Conservation (phyloP, 2,113 vertebrate genomes). For the Bungarus multicinctus region DNA sequence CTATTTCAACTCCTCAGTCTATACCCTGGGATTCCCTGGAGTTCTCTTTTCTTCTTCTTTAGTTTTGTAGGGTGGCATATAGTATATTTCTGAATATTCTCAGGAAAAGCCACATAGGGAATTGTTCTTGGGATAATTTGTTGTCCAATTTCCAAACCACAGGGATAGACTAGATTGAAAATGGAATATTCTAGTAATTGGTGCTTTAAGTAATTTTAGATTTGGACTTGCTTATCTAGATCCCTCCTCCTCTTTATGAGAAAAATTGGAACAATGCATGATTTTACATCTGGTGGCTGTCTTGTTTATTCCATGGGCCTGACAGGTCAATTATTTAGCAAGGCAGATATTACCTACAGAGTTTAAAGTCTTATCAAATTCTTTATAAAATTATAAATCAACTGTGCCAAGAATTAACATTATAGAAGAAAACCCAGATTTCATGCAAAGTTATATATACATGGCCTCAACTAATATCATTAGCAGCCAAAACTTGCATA, state of each 20-base stretch:
- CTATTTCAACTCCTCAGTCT: neutral
- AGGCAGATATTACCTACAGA: neutral
- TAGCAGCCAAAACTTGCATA: neutral
- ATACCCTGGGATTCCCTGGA: neutral
- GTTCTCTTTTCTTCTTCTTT: neutral
- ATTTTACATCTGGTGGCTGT: neutral
- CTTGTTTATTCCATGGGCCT: neutral
- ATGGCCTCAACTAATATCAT: neutral
- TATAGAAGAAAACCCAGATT: neutral
- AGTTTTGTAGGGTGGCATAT: neutral
- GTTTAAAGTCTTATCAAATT: neutral
- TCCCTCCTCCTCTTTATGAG: neutral
- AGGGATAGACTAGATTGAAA: neutral
- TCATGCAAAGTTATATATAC: neutral
- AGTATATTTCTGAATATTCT: neutral
- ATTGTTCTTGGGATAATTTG: neutral
- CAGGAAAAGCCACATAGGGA: neutral
- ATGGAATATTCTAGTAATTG: neutral
- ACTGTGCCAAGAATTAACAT: neutral
- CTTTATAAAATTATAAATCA: neutral
- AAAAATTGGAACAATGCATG: neutral
- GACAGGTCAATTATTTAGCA: neutral
- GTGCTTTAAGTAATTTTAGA: neutral
- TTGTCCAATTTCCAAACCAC: neutral
- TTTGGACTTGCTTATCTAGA: neutral